Evolutionary conservation across 2,797 vertebrate species (phyloP).

Genomic region (Phataginus tetradactyla): DNA sequence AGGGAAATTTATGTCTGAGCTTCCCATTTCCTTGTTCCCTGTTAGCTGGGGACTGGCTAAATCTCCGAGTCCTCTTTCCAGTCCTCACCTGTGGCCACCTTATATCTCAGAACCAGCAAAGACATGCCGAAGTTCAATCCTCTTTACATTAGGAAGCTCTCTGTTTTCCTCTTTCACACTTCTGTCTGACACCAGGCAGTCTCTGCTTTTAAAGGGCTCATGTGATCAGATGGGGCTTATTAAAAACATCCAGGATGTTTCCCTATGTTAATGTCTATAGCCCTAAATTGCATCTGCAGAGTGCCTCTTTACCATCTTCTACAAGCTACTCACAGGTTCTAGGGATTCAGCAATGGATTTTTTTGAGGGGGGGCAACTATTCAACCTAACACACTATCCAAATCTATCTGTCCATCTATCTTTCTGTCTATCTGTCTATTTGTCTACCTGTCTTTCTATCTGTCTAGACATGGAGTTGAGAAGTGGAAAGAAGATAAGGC

Average conservation of each 20-base stretch:
- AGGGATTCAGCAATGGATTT: not conserved
- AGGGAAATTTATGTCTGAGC: rapidly evolving
- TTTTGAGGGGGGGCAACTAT: not conserved
- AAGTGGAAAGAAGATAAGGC: not conserved
- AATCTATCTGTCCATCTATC: not conserved
- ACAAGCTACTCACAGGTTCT: not conserved
- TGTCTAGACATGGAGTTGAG: not conserved
- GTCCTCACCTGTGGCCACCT: not conserved
- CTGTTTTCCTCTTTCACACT: not conserved
- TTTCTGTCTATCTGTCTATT: not conserved
- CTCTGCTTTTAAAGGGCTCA: not conserved
- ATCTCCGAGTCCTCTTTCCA: not conserved
- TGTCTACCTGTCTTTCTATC: not conserved
- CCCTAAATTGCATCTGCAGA: not conserved
- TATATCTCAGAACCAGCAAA: not conserved
- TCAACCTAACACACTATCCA: not conserved
- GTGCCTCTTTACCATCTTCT: not conserved
- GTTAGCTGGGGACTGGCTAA: rapidly evolving
- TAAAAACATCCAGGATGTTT: not conserved
- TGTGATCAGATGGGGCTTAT: not conserved
- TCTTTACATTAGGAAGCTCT: not conserved
- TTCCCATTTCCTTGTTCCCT: not conserved
- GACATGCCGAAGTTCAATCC: not conserved
- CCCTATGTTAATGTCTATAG: not conserved
- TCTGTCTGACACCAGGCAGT: not conserved